Evolutionary conservation across 2,113 vertebrate species (phyloP), one percentile per base, ranked within the genome.

Genomic region (Daphoenositta chrysoptera): DNA sequence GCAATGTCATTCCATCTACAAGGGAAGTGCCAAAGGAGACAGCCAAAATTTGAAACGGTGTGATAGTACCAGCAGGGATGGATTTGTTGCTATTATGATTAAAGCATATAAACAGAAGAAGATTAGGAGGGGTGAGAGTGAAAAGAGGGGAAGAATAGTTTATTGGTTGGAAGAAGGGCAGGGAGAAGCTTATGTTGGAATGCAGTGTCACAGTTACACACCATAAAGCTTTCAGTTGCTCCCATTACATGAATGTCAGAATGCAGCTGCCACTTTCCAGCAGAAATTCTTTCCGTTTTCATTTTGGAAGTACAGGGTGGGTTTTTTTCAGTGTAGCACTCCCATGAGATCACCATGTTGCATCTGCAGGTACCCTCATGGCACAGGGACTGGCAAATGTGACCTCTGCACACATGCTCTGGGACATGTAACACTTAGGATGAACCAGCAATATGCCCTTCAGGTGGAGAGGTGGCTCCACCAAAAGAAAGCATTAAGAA

Each of bases 171-270:
- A 97, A 96, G 96, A 96, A 92, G 95, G 96, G 87, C 90, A 95
- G 81, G 83, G 95, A 96, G 97, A 97, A 97, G 96, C 96, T 97
- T 97, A 96, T 95, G 93, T 95, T 97, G 96, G 96, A 97, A 97
- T 97, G 95, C 95, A 94, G 95, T 97, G 96, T 97, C 96, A 95
- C 96, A 95, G 94, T 96, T 97, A 96, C 95, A 97, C 96, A 90
- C 96, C 96, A 96, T 97, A 97, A 97, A 97, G 94, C 93, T 97
- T 97, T 97, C 97, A 96, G 93, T 97, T 93, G 91, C 93, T 97
- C 95, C 91, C 94, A 97, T 96, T 97, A 96, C 93, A 95, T 42
- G 94, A 85, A 95, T 95, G 95, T 95, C 91, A 89, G 93, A 97
- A 89, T 9, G 13, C 92, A 96, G 93, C 95, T 95, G 91, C 96